Evolutionary conservation across 2,113 vertebrate species (phyloP), one percentile per base, ranked within the genome.

Genomic region (Romanogobio albipinnatus): DNA sequence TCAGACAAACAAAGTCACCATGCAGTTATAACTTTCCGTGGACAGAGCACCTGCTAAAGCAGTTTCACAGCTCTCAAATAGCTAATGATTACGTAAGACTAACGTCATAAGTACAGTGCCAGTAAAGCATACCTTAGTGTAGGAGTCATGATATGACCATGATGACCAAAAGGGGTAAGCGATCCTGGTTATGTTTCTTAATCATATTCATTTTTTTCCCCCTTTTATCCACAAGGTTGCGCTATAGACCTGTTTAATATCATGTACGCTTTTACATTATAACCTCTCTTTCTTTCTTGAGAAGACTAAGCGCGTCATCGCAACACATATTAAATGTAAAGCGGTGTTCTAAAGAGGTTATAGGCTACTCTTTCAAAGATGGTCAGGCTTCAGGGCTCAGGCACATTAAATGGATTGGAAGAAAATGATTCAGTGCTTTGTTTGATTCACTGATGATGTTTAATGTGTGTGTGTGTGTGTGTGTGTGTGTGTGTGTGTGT

Each of bases 41-140:
- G 2, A 53, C 15, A 76, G 47, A 19, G 8, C 49, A 74, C 53
- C 51, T 47, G 10, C 45, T 64, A 29, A 73, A 73, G 13, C 71
- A n/a, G 47, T 15, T n/a, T 70, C 24, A 71, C 29, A 56, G 81
- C 14, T 68, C 53, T 39, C 17, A 51, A 36, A 76, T 76, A 56
- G 53, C 53, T 9, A 36, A 76, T 43, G 76, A 59, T 43, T 77
- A 33, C 51, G 15, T 56, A 39, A 39, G 56, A 43, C 47, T 58
- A 10, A 59, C n/a, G 53, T 14, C 6, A 22, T 39, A 61, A 24
- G 53, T 9, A 59, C 5, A 9, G 56, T 78, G 76, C 19, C 76
- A 78, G 76, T 61, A 78, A 15, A 78, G 36, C 76, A 78, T 61
- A 14, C 76, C 45, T 79, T 11, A 79, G 22, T 47, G 39, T 9